Percentiles rank a stretch among this genome's conserved stretches.
Evolutionary conservation across 2,888 invertebrate genomes (phyloP).

Genomic region (Adineta ricciae): DNA sequence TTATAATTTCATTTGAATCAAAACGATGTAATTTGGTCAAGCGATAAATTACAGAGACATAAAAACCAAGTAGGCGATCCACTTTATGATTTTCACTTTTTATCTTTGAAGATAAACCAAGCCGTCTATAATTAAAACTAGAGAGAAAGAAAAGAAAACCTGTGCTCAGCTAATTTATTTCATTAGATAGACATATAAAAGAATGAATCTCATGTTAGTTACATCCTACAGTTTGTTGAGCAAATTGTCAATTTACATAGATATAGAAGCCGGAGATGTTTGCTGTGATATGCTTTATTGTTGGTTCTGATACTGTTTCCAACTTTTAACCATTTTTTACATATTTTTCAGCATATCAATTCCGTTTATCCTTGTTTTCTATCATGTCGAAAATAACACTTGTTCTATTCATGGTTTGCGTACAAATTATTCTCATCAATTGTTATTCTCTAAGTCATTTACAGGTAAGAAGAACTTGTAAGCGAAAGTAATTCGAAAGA

Average conservation of each 20-base stretch:
- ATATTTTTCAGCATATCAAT: neutral
- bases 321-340: neutral
- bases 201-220: neutral
- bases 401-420: neutral
- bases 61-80: neutral
- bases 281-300: neutral
- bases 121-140: neutral
- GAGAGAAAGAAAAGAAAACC: neutral
- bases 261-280: neutral
- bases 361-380: neutral
- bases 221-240: neutral
- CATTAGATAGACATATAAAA: neutral
- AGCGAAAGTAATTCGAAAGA: no score
- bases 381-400: neutral
- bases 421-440: neutral
- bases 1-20: neutral
- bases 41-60: neutral
- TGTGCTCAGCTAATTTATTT: neutral
- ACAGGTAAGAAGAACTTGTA: neutral
- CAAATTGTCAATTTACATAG: neutral
- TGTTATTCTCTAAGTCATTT: neutral
- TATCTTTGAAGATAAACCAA: neutral
- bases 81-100: neutral
- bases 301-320: neutral
- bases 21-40: neutral